Evolutionary conservation across 2,888 invertebrate genomes (phyloP).

Genomic region (Andrena trimmerana): DNA sequence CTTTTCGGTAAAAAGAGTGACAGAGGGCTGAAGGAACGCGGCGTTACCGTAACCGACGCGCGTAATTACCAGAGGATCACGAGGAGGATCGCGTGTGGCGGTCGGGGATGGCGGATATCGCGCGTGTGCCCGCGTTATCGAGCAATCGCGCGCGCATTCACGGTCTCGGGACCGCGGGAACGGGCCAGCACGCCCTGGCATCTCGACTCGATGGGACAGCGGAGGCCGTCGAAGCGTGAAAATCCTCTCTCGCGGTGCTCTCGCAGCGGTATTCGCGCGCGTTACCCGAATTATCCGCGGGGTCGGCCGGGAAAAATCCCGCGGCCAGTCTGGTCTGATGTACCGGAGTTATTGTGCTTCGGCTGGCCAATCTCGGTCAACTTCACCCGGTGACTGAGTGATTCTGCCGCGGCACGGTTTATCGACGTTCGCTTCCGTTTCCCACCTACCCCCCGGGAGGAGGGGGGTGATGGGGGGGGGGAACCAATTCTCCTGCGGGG

Average conservation of each 20-base stretch:
- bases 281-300: conserved; percentile 54
- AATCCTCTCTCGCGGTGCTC: conserved; percentile 58
- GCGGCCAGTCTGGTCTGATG: conserved; percentile 52
- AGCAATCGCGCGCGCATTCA: conserved; percentile 41
- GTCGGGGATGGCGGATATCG: conserved; percentile 16
- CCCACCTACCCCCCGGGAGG: not conserved
- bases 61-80: conserved; percentile 36
- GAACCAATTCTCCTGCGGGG: conserved; percentile 60
- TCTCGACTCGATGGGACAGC: conserved; percentile 69
- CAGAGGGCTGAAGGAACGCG: conserved; percentile 22
- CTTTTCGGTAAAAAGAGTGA: conserved; percentile 9
- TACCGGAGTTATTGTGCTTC: conserved; percentile 73
- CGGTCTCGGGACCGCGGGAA: conserved; percentile 34
- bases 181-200: conserved; percentile 38
- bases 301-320: conserved; percentile 56
- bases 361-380: conserved; percentile 71
- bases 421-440: conserved; percentile 69
- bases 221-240: conserved; percentile 65
- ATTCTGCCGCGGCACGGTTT: conserved; percentile 67
- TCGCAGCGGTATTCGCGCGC: conserved; percentile 54
- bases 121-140: conserved; percentile 48
- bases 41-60: conserved; percentile 20
- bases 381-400: conserved; percentile 67
- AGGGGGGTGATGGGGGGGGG: conserved; percentile 40
- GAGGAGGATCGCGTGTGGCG: conserved; percentile 2